These are phyloP conservation scores for Trachurus trachurus DNA, from an alignment of 2,797 vertebrate species.

Conservation along the genomic window DNA sequence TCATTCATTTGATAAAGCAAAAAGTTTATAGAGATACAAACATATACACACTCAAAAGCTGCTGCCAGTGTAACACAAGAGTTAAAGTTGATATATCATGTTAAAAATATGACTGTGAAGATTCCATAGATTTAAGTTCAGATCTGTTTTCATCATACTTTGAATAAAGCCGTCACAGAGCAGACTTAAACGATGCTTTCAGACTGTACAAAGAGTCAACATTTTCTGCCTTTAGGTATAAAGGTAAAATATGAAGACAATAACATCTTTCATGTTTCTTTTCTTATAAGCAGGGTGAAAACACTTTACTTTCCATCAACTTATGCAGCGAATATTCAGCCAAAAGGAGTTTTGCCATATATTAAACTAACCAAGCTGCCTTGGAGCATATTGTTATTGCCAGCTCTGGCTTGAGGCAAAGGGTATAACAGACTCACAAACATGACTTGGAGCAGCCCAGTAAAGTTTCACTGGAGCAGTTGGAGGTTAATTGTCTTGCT, in stretches of 20 bases:
- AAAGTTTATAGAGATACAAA: background rate
- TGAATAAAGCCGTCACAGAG: too few relatives aligned
- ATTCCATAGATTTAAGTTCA: too few relatives aligned
- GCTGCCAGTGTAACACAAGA: background rate
- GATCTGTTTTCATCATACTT: too few relatives aligned
- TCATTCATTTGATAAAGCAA: background rate
- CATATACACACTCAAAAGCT: background rate
- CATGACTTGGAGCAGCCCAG: slow-evolving; percentile 43
- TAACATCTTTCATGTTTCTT: background rate
- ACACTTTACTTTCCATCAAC: slow-evolving; percentile 3
- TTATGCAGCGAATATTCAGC: slow-evolving; percentile 13
- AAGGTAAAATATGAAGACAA: background rate
- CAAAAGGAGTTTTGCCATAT: slow-evolving; percentile 28
- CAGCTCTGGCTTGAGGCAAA: slow-evolving; percentile 45
- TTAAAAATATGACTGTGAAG: too few relatives aligned
- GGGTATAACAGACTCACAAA: slow-evolving; percentile 30
- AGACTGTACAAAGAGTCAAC: background rate
- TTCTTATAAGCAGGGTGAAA: background rate
- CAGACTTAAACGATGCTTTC: background rate
- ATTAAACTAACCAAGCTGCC: slow-evolving; percentile 29
- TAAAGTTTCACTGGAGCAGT: slow-evolving; percentile 41
- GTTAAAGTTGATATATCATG: too few relatives aligned
- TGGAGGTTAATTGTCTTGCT: slow-evolving; percentile 67
- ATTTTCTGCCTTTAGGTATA: background rate
- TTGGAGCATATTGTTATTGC: slow-evolving; percentile 53